Percentiles rank a stretch among this genome's conserved stretches.
phyloP scores from a whole-genome alignment of 2,888 invertebrate genomes.

The Cordylochernes scorpioides region DNA sequence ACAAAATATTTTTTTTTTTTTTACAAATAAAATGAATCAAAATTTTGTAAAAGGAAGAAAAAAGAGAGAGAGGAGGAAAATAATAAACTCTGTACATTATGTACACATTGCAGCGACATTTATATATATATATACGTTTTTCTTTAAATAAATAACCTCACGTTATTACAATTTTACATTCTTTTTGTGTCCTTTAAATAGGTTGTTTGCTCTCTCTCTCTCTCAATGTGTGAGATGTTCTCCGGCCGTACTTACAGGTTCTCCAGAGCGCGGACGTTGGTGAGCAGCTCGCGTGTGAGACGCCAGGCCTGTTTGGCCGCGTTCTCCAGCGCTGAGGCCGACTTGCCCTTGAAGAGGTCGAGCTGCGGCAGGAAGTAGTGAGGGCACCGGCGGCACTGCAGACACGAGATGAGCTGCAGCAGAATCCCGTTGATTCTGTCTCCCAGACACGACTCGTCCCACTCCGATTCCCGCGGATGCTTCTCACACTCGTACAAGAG shows the following conservation, averaged over 20 bases:
- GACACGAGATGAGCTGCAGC: slow-evolving; percentile 76
- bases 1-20: too few species aligned
- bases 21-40: too few species aligned
- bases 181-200: too few species aligned
- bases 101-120: too few species aligned
- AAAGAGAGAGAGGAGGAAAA: too few species aligned
- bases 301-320: slow-evolving; percentile 82
- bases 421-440: slow-evolving; percentile 79
- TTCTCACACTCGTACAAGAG: slow-evolving; percentile 85
- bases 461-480: slow-evolving; percentile 70
- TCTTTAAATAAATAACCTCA: too few species aligned
- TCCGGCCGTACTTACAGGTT: slow-evolving; percentile 55
- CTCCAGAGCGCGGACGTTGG: slow-evolving; percentile 66
- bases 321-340: slow-evolving; percentile 60
- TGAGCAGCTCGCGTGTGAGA: slow-evolving; percentile 62
- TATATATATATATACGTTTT: too few species aligned
- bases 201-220: too few species aligned
- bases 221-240: too few species aligned
- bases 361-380: slow-evolving; percentile 81
- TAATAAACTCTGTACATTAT: too few species aligned
- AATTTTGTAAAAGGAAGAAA: too few species aligned
- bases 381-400: slow-evolving; percentile 76
- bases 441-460: slow-evolving; percentile 70
- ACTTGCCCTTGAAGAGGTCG: slow-evolving; percentile 75
- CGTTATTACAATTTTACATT: too few species aligned